Evolutionary conservation across 2,113 vertebrate genomes (phyloP), one percentile per base, ranked within the genome.

Genomic region (Corythoichthys intestinalis): DNA sequence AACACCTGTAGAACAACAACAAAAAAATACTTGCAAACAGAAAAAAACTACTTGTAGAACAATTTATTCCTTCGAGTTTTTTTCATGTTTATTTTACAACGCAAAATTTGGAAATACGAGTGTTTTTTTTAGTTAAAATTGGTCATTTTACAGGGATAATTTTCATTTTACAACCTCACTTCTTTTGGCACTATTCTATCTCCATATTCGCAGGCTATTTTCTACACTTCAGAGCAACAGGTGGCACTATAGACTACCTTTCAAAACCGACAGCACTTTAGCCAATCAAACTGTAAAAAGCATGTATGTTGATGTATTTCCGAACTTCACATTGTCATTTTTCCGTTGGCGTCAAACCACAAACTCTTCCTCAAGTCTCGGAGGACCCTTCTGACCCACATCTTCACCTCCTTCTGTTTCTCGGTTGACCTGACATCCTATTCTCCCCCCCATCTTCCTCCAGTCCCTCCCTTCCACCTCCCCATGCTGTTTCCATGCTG

Each of bases 331-430:
- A 1, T 37, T 14, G 13, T 58, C 35, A 14, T 13, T 6, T 58
- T 37, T 37, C 28, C 28, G 12, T 28, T 20, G 20, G 28, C 53
- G 9, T 28, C 53, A 10, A 11, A 7, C 12, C 37, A 6, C 92
- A 91, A 90, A 92, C 94, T 96, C 95, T 95, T 94, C 94, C 93
- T 94, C 91, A 91, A 35, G 94, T 95, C 95, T 98, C 95, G 93
- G 91, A 89, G 94, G 95, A 96, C 95, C 92, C 92, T 3, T 91
- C 93, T 98, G 95, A 98, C 95, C 96, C 95, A 96, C 94, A 95
- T 96, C 92, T 92, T 92, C 92, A 71, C 63, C 66, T 81, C 63
- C 70, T 54, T 57, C 49, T 48, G 92, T 61, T 59, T 53, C 62
- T 53, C 62, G 83, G 66, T 70, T 79, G 83, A 77, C 76, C 82